phyloP scores from a whole-genome alignment of 2,888 invertebrate genomes.

The Steromphala cineraria region DNA sequence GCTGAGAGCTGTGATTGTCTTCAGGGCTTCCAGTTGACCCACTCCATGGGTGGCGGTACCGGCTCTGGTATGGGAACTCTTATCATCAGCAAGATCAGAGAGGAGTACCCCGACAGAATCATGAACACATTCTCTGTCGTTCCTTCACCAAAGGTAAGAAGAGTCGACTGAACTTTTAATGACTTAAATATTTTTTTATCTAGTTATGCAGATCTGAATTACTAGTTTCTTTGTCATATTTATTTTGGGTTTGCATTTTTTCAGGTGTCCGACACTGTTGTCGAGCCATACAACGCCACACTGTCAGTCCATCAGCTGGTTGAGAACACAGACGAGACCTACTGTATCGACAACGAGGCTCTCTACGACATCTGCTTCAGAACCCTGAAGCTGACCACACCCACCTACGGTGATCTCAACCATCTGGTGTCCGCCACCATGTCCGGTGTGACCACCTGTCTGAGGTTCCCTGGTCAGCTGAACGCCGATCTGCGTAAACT shows the following conservation, averaged over 20 bases:
- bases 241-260: neutral
- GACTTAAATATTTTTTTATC: no score
- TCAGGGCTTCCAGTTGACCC: conserved; percentile 73
- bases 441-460: neutral
- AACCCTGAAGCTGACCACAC: neutral
- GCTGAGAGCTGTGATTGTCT: conserved; percentile 71
- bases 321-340: neutral
- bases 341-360: conserved; percentile 3
- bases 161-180: neutral
- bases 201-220: no score
- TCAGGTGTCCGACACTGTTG: neutral
- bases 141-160: conserved; percentile 85
- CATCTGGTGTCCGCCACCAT: neutral
- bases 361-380: conserved; percentile 5
- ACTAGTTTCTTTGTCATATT: neutral
- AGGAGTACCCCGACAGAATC: conserved; percentile 77
- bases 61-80: conserved; percentile 93
- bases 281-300: neutral
- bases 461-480: neutral
- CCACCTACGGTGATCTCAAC: conserved; percentile 7
- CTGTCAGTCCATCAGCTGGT: neutral
- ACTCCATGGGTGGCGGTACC: conserved; percentile 90
- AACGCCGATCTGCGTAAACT: neutral
- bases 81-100: conserved; percentile 95
- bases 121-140: conserved; percentile 98